phyloP scores from a whole-genome alignment of 2,797 vertebrate species.

The Phoxinus dragarum region DNA sequence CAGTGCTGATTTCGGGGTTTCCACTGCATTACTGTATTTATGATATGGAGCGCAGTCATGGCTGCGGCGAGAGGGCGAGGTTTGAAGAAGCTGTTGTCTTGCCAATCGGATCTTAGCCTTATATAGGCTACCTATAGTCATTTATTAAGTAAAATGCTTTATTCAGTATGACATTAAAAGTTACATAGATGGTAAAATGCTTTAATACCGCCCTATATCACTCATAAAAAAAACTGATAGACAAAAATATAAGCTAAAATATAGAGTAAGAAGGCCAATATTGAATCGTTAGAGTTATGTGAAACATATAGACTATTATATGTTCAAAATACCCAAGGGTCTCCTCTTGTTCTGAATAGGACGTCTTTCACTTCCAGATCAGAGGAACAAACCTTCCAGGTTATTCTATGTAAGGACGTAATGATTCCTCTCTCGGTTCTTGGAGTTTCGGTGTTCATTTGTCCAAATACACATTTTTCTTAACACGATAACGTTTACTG shows the following conservation, averaged over 20 bases:
- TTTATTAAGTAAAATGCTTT: slow-evolving; percentile 51
- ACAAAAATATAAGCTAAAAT: neutral
- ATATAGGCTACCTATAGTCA: slow-evolving; percentile 31
- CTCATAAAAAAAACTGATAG: neutral
- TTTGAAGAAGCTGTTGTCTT: slow-evolving; percentile 55
- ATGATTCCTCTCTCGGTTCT: slow-evolving; percentile 8
- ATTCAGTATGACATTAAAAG: slow-evolving; percentile 49
- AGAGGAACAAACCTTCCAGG: slow-evolving; percentile 62
- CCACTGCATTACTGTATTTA: slow-evolving; percentile 33
- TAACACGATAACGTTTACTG: neutral
- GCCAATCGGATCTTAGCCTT: slow-evolving; percentile 47
- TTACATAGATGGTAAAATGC: slow-evolving; percentile 1
- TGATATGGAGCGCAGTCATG: slow-evolving; percentile 26
- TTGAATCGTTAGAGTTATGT: neutral
- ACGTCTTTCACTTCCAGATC: slow-evolving; percentile 60
- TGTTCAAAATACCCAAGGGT: neutral
- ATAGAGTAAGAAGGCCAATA: neutral
- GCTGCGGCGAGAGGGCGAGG: slow-evolving; percentile 49
- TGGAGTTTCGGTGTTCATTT: slow-evolving; percentile 19
- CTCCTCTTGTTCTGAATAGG: neutral
- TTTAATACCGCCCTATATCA: neutral
- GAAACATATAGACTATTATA: neutral
- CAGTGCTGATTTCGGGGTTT: slow-evolving; percentile 20
- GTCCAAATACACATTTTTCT: neutral
- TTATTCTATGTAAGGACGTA: slow-evolving; percentile 38